phyloP scores from a whole-genome alignment of 2,888 invertebrate genomes.

The Drosophila acutilabella region DNA sequence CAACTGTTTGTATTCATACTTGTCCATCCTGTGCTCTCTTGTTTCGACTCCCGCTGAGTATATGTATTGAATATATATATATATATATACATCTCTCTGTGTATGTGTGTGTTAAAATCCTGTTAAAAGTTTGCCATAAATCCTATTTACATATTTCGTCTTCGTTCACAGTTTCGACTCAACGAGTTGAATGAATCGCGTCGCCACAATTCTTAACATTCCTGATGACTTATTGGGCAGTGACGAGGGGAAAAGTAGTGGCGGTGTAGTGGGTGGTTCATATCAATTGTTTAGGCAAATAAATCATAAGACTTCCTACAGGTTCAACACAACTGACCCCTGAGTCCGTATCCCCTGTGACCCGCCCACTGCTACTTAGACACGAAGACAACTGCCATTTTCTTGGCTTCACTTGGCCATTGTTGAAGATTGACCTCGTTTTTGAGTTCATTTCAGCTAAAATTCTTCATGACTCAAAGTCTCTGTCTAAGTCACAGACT shows the following conservation, averaged over 20 bases:
- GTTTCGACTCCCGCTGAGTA: constrained; percentile 28
- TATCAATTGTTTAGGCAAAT: constrained; percentile 73
- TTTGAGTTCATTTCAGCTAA: constrained; percentile 44
- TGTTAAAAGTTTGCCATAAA: constrained; percentile 78
- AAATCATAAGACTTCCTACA: constrained; percentile 71
- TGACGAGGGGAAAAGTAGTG: neutral
- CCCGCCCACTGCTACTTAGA: constrained; percentile 2
- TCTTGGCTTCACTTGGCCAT: constrained; percentile 25
- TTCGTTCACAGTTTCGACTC: constrained; percentile 21
- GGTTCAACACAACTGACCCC: constrained; percentile 18
- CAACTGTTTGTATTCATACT: constrained; percentile 51
- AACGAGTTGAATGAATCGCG: constrained; percentile 17
- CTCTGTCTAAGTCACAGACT: neutral
- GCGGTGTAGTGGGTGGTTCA: constrained; percentile 12
- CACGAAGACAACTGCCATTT: constrained; percentile 31
- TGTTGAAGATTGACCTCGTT: constrained; percentile 59
- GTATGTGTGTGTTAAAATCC: constrained; percentile 64
- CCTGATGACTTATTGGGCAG: constrained; percentile 13
- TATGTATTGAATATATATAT: neutral
- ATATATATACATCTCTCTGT: constrained; percentile 42
- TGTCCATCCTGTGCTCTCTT: constrained; percentile 28
- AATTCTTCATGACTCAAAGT: constrained; percentile 14
- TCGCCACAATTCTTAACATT: constrained; percentile 6
- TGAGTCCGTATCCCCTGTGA: neutral
- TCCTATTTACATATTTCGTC: constrained; percentile 77